These are phyloP conservation scores for Pterobdella sp. DNA, from an alignment of 2,888 invertebrate species.

Conservation along the genomic window DNA sequence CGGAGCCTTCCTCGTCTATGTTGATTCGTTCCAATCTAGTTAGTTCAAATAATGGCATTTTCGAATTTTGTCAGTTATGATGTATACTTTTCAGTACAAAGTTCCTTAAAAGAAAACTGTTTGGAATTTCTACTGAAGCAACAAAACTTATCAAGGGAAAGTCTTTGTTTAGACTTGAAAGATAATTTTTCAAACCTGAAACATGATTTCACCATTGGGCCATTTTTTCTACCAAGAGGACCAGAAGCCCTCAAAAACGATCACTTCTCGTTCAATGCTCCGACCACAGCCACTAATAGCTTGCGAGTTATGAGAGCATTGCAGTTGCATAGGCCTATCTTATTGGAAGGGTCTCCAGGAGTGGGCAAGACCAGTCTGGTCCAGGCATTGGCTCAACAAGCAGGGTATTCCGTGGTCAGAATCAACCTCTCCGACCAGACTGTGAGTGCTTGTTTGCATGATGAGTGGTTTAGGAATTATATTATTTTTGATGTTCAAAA, in stretches of 20 bases:
- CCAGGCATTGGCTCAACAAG: slow-evolving; percentile 73
- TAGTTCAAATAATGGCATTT: neutral
- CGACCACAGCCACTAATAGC: slow-evolving; percentile 63
- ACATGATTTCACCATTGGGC: slow-evolving; percentile 55
- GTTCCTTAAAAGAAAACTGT: neutral
- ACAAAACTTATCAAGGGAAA: neutral
- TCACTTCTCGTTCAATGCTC: slow-evolving; percentile 48
- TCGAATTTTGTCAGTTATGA: neutral
- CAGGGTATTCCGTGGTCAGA: slow-evolving; percentile 75
- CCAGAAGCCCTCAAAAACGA: slow-evolving; percentile 26
- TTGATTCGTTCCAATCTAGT: slow-evolving; percentile 82
- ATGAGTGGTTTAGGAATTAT: neutral
- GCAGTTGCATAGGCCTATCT: slow-evolving; percentile 62
- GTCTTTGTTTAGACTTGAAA: neutral
- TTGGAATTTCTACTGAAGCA: neutral
- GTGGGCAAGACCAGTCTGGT: slow-evolving; percentile 96
- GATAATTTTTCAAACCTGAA: neutral
- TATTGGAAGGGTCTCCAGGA: slow-evolving; percentile 88
- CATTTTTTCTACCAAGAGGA: slow-evolving; percentile 66
- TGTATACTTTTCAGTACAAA: slow-evolving; percentile 1
- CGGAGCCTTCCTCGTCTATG: slow-evolving; percentile 80
- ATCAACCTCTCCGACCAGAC: slow-evolving; percentile 98
- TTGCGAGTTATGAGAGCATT: slow-evolving; percentile 76
- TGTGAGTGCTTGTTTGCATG: slow-evolving; percentile 54
- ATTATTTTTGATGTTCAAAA: neutral